Evolutionary conservation across 2,113 vertebrate genomes (phyloP).

Genomic region (Pontoporia blainvillei): DNA sequence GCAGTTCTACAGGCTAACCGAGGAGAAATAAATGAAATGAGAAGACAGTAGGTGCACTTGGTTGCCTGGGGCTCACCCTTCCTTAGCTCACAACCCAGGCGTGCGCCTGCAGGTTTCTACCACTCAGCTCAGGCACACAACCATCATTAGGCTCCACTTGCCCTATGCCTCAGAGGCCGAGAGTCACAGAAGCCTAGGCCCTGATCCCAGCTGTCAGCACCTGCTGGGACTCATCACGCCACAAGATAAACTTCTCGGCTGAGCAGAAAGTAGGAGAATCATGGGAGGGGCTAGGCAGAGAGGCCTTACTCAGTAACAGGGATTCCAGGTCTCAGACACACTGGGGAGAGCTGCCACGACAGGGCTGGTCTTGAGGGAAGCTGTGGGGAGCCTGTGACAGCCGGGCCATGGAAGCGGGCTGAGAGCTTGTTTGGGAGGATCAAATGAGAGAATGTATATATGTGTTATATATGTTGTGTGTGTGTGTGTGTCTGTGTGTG

Average conservation of each 20-base stretch:
- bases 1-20: neutral
- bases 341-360: neutral
- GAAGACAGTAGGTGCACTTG: neutral
- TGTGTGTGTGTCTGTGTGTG: too few species aligned
- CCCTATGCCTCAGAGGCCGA: neutral
- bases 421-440: neutral
- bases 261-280: neutral
- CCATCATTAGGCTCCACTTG: neutral
- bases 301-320: neutral
- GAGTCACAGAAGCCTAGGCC: neutral
- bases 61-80: neutral
- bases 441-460: neutral
- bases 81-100: neutral
- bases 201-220: conserved; percentile 1
- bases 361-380: neutral
- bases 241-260: neutral
- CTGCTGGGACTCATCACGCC: neutral
- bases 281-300: neutral
- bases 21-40: neutral
- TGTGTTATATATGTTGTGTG: neutral
- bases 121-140: neutral
- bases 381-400: neutral
- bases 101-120: neutral
- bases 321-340: neutral
- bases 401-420: neutral